Evolutionary conservation across 2,888 invertebrate genomes (phyloP).

Genomic region (Zele albiditarsus): DNA sequence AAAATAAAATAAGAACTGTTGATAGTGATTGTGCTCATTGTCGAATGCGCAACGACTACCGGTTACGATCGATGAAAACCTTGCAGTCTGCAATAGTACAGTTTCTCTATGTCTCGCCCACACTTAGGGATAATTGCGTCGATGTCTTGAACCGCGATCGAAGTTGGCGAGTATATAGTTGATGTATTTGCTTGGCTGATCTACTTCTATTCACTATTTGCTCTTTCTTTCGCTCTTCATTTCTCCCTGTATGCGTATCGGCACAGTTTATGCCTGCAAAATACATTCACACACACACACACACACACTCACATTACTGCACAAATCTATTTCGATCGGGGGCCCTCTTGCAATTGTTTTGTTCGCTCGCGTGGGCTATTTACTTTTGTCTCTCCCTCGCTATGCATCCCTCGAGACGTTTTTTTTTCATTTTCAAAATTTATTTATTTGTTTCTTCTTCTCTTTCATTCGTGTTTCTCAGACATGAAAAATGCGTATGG

Average conservation of each 20-base stretch:
- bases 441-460: constrained; percentile 1
- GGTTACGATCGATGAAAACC: background rate
- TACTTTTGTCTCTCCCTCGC: constrained; percentile 13
- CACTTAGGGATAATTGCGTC: constrained; percentile 67
- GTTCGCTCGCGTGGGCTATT: constrained; percentile 7
- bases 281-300: background rate
- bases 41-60: background rate
- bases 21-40: background rate
- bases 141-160: constrained; percentile 56
- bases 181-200: background rate
- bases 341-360: background rate
- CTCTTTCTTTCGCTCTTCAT: background rate
- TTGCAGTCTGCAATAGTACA: background rate
- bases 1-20: background rate
- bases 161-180: no score
- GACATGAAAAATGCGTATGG: constrained; percentile 31
- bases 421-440: background rate
- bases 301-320: background rate
- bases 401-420: background rate
- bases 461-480: constrained; percentile 6
- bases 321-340: constrained; percentile 9
- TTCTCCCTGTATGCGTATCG: background rate
- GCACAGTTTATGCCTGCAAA: background rate
- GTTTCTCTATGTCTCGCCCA: constrained; percentile 59
- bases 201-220: background rate